Conservation (phyloP, 1,140 invertebrate species). For the Philotrypesis tridentata region DNA sequence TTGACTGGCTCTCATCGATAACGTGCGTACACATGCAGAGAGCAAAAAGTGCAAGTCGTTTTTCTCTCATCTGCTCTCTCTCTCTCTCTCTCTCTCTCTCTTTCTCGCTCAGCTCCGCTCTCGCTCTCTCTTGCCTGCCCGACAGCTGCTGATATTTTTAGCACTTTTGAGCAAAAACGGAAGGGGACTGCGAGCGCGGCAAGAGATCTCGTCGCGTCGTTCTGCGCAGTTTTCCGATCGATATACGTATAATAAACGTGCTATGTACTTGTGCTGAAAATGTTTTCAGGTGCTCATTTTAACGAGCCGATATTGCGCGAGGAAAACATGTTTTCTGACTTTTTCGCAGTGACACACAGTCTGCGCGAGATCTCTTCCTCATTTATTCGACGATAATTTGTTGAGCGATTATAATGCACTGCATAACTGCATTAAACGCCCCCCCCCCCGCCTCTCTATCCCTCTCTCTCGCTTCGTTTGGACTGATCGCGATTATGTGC, state of each 20-base stretch:
- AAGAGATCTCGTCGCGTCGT: background rate
- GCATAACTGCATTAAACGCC: no score
- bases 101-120: background rate
- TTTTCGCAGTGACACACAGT: background rate
- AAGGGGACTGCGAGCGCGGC: background rate
- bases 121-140: no score
- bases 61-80: background rate
- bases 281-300: background rate
- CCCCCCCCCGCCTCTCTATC: no score
- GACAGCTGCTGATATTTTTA: constrained; percentile 21
- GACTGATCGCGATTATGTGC: no score
- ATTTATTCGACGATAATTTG: background rate
- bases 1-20: constrained; percentile 41
- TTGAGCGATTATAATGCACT: background rate
- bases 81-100: no score
- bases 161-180: background rate
- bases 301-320: background rate
- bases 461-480: no score
- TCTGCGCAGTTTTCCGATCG: background rate
- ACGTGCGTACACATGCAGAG: constrained; percentile 19
- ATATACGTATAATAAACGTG: background rate
- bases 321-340: background rate
- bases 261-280: background rate
- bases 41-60: background rate
- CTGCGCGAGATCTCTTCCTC: background rate